Percentiles rank a stretch among this genome's conserved stretches.
Evolutionary conservation across 2,113 vertebrate genomes (phyloP).

Genomic region (Microcebus jonahi): DNA sequence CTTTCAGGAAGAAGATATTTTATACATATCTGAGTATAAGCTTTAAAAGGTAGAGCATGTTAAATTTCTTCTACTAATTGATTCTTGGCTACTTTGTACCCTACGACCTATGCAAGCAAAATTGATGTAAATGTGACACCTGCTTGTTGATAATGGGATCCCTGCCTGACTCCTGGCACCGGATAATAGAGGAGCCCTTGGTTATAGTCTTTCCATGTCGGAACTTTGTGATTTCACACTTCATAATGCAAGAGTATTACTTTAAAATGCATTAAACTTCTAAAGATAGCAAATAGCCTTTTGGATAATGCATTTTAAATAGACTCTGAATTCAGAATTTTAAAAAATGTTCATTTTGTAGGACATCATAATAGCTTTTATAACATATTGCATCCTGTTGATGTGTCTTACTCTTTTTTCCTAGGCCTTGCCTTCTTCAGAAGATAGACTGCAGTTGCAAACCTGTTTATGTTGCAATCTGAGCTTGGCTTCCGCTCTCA

Average conservation of each 20-base stretch:
- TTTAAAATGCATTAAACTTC: constrained; percentile 82
- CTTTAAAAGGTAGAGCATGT: constrained; percentile 66
- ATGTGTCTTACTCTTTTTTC: not conserved
- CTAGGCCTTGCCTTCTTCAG: not conserved
- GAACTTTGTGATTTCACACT: constrained; percentile 80
- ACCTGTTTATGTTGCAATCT: not conserved
- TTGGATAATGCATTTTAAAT: constrained; percentile 80
- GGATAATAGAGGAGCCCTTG: constrained; percentile 73
- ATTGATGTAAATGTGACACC: constrained; percentile 75
- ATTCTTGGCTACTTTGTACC: constrained; percentile 71
- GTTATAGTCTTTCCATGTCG: constrained; percentile 63
- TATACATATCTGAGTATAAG: constrained; percentile 50
- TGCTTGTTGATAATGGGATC: constrained; percentile 74
- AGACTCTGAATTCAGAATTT: constrained; percentile 74
- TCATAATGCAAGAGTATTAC: constrained; percentile 74
- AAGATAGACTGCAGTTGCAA: not conserved
- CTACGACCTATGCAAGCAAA: constrained; percentile 68
- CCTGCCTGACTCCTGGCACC: constrained; percentile 61
- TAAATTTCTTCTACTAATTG: constrained; percentile 78
- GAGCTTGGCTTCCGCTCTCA: constrained; percentile 8
- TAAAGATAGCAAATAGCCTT: constrained; percentile 82
- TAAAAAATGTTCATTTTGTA: constrained; percentile 75
- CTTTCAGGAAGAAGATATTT: constrained; percentile 76
- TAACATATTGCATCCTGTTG: constrained; percentile 41
- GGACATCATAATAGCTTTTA: constrained; percentile 67